Evolutionary conservation across 2,113 vertebrate genomes (phyloP).

Genomic region (Electrona antarctica): DNA sequence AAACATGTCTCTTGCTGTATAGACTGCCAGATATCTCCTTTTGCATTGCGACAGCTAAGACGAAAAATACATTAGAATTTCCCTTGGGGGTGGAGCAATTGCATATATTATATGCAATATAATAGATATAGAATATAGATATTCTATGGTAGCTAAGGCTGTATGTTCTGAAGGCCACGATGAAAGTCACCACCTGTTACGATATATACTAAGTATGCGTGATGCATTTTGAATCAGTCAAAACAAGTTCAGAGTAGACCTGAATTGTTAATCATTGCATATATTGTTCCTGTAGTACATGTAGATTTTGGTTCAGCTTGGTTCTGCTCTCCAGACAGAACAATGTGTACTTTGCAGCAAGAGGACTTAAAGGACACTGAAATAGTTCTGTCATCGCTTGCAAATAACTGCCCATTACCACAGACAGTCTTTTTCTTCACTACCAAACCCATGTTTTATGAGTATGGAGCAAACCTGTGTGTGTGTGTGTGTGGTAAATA

Average conservation of each 20-base stretch:
- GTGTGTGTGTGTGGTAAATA: too few species aligned
- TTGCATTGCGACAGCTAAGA: too few species aligned
- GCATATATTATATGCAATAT: too few species aligned
- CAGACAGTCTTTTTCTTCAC: constrained; percentile 2
- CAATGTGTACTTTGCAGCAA: not conserved
- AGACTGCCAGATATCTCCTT: too few species aligned
- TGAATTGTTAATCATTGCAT: not conserved
- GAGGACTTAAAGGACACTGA: constrained; percentile 1
- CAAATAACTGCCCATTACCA: not conserved
- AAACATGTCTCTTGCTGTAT: too few species aligned
- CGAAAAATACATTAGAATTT: too few species aligned
- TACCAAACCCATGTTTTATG: constrained; percentile 12
- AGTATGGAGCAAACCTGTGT: not conserved
- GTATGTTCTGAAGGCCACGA: not conserved
- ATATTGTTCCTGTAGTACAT: not conserved
- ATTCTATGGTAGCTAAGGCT: not conserved
- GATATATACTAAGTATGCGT: not conserved
- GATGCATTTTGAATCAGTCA: not conserved
- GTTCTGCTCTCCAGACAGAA: constrained; percentile 20
- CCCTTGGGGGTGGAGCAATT: too few species aligned
- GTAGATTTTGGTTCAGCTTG: not conserved
- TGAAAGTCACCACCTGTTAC: not conserved
- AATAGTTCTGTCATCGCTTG: constrained; percentile 1
- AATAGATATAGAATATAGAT: not conserved
- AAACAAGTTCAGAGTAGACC: constrained; percentile 21